These are phyloP conservation scores for Heliconius hewitsoni DNA, from an alignment of 1,140 invertebrate species.

Conservation along the genomic window DNA sequence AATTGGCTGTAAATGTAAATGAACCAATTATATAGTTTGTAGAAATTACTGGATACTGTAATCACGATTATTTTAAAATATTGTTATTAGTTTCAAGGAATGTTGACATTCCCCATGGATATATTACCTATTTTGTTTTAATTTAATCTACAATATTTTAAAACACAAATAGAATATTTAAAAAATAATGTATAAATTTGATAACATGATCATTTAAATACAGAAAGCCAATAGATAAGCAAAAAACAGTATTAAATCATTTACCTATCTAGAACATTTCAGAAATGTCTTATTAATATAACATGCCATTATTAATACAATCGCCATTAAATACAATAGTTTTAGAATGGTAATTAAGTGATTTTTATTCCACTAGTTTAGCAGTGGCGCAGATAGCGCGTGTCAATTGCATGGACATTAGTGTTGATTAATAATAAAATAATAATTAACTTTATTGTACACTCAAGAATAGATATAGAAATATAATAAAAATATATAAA, in stretches of 20 bases:
- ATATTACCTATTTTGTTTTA: too few relatives aligned
- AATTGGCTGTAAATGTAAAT: too few relatives aligned
- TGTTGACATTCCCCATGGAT: too few relatives aligned
- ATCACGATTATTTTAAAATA: too few relatives aligned
- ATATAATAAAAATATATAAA: too few relatives aligned
- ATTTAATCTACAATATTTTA: too few relatives aligned
- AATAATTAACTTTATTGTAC: too few relatives aligned
- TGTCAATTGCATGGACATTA: not conserved
- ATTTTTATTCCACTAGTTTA: not conserved
- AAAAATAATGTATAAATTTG: not conserved
- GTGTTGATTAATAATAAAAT: not conserved
- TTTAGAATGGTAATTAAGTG: not conserved
- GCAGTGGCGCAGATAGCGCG: not conserved
- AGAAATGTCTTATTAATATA: not conserved
- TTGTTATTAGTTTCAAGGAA: too few relatives aligned
- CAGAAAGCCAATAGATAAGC: not conserved
- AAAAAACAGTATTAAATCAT: not conserved
- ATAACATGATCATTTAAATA: not conserved
- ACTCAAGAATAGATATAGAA: too few relatives aligned
- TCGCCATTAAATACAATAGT: not conserved
- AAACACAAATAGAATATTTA: too few relatives aligned
- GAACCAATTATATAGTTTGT: not conserved
- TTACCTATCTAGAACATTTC: not conserved
- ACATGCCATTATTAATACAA: not conserved
- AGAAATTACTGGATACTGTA: not conserved